phyloP scores from a whole-genome alignment of 2,113 vertebrate genomes.

The Chlorodrepanis virens region DNA sequence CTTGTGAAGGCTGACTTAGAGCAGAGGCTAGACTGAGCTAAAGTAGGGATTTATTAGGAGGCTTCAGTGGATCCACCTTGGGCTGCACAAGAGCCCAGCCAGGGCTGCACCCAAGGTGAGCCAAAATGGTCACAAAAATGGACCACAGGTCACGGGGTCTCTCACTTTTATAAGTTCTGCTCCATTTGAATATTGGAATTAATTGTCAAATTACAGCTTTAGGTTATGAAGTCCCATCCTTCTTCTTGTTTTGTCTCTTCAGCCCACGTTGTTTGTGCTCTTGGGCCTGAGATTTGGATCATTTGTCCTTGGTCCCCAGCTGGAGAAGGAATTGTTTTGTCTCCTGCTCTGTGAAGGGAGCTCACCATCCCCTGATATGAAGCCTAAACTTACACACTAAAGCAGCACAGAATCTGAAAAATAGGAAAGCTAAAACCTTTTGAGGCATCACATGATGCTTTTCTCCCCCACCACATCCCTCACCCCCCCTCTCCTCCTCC shows the following conservation, averaged over 20 bases:
- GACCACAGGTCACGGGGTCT: neutral
- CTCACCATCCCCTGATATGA: neutral
- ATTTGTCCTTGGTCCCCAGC: neutral
- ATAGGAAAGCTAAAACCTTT: neutral
- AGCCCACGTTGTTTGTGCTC: neutral
- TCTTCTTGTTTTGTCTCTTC: neutral
- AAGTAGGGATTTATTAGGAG: too few species aligned
- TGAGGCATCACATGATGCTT: neutral
- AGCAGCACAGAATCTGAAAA: neutral
- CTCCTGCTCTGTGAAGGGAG: neutral
- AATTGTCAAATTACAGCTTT: neutral
- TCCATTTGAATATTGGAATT: neutral
- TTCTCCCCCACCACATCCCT: neutral
- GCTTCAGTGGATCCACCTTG: too few species aligned
- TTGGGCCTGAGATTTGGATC: neutral
- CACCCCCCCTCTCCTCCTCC: neutral
- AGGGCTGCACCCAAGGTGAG: too few species aligned
- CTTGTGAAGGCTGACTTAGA: too few species aligned
- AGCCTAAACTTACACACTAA: neutral
- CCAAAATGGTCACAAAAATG: too few species aligned
- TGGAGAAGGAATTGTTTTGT: neutral
- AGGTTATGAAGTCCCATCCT: neutral
- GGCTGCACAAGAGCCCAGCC: too few species aligned
- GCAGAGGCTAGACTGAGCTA: too few species aligned
- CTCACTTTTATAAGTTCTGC: neutral